Evolutionary conservation across 2,113 vertebrate species (phyloP).

Genomic region (Eptesicus fuscus): DNA sequence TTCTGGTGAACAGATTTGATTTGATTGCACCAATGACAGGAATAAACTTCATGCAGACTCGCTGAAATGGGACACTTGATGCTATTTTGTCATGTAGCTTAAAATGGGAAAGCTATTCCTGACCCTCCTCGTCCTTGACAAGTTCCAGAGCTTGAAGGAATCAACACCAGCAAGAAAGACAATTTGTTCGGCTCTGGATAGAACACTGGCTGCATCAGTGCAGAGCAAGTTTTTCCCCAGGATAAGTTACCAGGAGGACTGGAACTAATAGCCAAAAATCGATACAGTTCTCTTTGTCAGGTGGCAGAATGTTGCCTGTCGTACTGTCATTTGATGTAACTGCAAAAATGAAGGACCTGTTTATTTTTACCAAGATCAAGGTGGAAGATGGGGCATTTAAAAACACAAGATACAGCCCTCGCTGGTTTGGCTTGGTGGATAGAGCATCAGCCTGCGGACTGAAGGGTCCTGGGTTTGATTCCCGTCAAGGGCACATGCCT

Average conservation of each 20-base stretch:
- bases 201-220: slow-evolving; percentile 25
- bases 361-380: neutral
- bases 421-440: too few species aligned
- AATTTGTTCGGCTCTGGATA: slow-evolving; percentile 45
- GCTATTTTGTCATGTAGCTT: slow-evolving; percentile 77
- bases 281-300: neutral
- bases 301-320: neutral
- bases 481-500: too few species aligned
- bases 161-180: slow-evolving; percentile 42
- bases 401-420: neutral
- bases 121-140: slow-evolving; percentile 76
- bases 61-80: slow-evolving; percentile 84
- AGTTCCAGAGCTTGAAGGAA: slow-evolving; percentile 58
- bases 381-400: neutral
- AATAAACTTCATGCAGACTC: slow-evolving; percentile 80
- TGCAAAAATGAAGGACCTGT: neutral
- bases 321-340: neutral
- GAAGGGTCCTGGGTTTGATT: too few species aligned
- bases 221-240: neutral
- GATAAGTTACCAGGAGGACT: neutral
- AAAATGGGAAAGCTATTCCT: slow-evolving; percentile 73
- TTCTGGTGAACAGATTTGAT: slow-evolving; percentile 79
- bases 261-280: neutral
- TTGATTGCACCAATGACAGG: slow-evolving; percentile 79
- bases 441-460: too few species aligned